Conservation (phyloP, 2,888 invertebrate species). For the Drosophila mimetica region DNA sequence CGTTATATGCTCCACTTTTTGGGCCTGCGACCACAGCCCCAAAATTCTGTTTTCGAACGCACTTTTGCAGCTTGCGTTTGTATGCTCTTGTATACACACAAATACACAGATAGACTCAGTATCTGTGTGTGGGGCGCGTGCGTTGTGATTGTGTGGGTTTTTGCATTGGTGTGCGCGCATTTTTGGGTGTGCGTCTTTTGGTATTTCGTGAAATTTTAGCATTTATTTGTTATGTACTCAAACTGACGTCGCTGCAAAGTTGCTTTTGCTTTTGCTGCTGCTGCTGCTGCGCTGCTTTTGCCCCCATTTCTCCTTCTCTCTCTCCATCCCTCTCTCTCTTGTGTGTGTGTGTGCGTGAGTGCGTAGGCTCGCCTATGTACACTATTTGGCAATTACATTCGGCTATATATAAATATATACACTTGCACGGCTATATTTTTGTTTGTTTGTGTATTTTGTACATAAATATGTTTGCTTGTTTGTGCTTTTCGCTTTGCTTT, state of each 20-base stretch:
- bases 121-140: slow-evolving; percentile 40
- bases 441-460: slow-evolving; percentile 37
- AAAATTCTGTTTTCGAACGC: slow-evolving; percentile 55
- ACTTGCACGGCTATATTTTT: slow-evolving; percentile 33
- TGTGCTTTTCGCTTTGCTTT: slow-evolving; percentile 42
- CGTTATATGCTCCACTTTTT: slow-evolving; percentile 75
- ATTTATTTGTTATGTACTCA: slow-evolving; percentile 79
- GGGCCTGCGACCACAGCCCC: slow-evolving; percentile 45
- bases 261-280: slow-evolving; percentile 41
- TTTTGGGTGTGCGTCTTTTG: slow-evolving; percentile 70
- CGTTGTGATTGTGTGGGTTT: slow-evolving; percentile 21
- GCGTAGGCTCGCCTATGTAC: slow-evolving; percentile 72
- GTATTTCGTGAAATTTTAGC: slow-evolving; percentile 73
- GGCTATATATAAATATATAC: slow-evolving; percentile 30
- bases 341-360: slow-evolving; percentile 37
- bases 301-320: slow-evolving; percentile 1
- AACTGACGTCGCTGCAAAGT: slow-evolving; percentile 49
- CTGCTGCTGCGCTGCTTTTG: slow-evolving; percentile 30
- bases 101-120: neutral
- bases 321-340: neutral
- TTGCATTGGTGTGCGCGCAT: slow-evolving; percentile 42
- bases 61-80: slow-evolving; percentile 78
- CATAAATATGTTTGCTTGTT: slow-evolving; percentile 28
- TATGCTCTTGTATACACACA: slow-evolving; percentile 19
- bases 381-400: slow-evolving; percentile 68